These are phyloP conservation scores for Urocolius indicus DNA, from an alignment of 2,113 vertebrate species.

Conservation along the genomic window DNA sequence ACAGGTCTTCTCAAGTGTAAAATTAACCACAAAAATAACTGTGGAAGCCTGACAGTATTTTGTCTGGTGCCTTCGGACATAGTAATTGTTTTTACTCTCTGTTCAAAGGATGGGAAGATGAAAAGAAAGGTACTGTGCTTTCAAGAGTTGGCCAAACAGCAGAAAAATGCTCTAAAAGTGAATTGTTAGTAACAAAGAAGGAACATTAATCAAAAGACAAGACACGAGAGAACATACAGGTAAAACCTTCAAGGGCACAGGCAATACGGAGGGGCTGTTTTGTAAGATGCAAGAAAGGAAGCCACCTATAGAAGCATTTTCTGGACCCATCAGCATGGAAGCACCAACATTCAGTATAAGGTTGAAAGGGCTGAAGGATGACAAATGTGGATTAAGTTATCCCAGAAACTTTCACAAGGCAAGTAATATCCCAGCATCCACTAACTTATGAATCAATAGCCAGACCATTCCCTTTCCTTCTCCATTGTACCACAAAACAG, in stretches of 20 bases:
- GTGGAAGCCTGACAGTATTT: background rate
- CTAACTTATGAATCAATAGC: background rate
- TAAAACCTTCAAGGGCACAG: background rate
- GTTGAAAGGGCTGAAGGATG: background rate
- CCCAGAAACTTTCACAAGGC: background rate
- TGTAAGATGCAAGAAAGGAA: fast-evolving
- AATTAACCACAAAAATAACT: background rate
- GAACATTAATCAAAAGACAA: background rate
- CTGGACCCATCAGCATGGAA: background rate
- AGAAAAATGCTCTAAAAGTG: background rate
- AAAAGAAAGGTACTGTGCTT: background rate
- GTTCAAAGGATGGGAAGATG: background rate
- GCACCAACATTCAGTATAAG: background rate
- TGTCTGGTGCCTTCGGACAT: background rate
- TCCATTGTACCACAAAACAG: background rate
- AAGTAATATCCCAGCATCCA: background rate
- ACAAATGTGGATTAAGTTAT: background rate
- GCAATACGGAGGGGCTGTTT: background rate
- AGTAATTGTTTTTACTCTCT: background rate
- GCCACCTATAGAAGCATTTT: background rate
- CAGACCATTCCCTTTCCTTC: background rate
- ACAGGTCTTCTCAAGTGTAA: background rate
- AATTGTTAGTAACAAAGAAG: background rate
- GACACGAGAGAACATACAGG: background rate
- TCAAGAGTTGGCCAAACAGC: background rate